These are phyloP conservation scores for Dusona sp. DNA, from an alignment of 2,888 invertebrate genomes.

Conservation along the genomic window DNA sequence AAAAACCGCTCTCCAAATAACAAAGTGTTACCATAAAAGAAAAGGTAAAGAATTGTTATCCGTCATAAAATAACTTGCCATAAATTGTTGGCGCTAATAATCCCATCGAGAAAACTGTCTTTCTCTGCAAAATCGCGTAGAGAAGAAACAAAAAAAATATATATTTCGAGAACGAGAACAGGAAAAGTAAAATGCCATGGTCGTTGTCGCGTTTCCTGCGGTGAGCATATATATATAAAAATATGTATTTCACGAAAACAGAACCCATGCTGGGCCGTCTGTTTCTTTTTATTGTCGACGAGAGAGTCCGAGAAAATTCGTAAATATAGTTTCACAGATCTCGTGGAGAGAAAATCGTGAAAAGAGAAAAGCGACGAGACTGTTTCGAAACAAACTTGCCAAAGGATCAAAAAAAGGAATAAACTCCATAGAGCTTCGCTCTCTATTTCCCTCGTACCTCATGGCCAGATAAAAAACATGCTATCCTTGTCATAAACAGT, in stretches of 20 bases:
- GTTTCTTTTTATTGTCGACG: slow-evolving; percentile 56
- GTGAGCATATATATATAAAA: neutral
- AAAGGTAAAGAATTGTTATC: neutral
- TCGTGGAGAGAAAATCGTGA: neutral
- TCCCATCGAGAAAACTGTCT: slow-evolving; percentile 2
- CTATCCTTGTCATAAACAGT: slow-evolving; percentile 34
- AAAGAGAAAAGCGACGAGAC: slow-evolving; percentile 33
- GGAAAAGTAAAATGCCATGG: slow-evolving; percentile 7
- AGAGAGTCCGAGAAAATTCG: slow-evolving; percentile 50
- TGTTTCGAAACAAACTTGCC: slow-evolving; percentile 50
- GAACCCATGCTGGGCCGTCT: slow-evolving; percentile 28
- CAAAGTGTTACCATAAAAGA: neutral
- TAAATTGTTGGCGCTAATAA: neutral
- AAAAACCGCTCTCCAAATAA: neutral
- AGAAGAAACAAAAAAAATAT: neutral
- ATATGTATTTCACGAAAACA: slow-evolving; percentile 4
- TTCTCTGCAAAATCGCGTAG: neutral
- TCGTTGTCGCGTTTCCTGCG: slow-evolving; percentile 14
- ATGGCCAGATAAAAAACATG: slow-evolving; percentile 35
- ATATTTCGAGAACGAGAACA: neutral
- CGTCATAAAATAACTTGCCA: neutral
- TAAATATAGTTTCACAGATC: slow-evolving; percentile 36
- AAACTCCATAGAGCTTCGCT: slow-evolving; percentile 22
- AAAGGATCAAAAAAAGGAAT: slow-evolving; percentile 37
- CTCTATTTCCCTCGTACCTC: slow-evolving; percentile 6